Evolutionary conservation across 2,113 vertebrate species (phyloP).

Genomic region (Upupa epops): DNA sequence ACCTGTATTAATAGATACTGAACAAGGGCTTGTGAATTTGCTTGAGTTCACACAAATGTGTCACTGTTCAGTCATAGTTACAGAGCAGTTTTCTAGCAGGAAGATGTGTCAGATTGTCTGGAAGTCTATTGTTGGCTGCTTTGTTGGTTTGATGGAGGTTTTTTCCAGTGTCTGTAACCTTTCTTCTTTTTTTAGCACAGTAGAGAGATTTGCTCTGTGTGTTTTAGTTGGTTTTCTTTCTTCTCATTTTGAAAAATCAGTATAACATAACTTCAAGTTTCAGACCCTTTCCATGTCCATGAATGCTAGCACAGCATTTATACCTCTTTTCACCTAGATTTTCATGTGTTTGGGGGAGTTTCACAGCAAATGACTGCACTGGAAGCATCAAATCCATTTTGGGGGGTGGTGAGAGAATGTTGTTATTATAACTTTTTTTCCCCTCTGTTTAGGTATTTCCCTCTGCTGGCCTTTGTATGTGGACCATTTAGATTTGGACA

Average conservation of each 20-base stretch:
- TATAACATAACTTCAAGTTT: not conserved
- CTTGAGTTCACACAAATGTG: not conserved
- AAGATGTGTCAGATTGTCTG: not conserved
- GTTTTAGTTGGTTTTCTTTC: not conserved
- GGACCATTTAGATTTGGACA: not conserved
- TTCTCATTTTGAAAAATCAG: not conserved
- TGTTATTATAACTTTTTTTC: not conserved
- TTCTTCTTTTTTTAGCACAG: not conserved
- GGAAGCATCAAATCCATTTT: not conserved
- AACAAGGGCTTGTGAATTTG: not conserved
- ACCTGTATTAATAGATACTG: not conserved
- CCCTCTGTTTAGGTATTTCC: constrained; percentile 17
- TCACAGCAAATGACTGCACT: not conserved
- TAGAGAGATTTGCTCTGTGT: not conserved
- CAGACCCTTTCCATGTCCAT: not conserved
- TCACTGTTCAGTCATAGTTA: not conserved
- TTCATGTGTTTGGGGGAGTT: not conserved
- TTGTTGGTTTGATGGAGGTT: not conserved
- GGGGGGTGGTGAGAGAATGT: fast-evolving
- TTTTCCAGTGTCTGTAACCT: not conserved
- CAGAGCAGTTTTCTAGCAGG: not conserved
- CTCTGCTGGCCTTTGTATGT: not conserved
- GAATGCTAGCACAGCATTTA: not conserved
- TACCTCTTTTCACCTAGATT: not conserved
- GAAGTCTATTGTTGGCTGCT: not conserved